Conservation (phyloP, 2,797 vertebrate genomes). For the Onychomys arenicola region DNA sequence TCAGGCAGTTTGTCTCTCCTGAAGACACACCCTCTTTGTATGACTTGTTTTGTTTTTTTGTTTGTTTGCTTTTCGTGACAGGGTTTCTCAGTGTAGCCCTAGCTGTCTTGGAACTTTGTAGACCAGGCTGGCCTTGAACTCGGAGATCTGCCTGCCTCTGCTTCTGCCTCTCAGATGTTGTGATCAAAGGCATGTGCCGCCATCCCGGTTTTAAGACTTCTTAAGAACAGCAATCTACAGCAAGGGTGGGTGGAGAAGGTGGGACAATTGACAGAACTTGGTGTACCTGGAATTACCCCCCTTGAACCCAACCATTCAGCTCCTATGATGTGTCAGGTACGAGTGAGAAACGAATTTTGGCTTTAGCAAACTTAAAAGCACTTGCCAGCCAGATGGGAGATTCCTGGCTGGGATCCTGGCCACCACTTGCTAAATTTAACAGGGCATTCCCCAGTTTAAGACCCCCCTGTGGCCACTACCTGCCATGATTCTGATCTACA, state of each 20-base stretch:
- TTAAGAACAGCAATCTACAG: background rate
- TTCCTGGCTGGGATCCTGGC: background rate
- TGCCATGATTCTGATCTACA: background rate
- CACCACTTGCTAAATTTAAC: background rate
- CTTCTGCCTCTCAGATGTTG: background rate
- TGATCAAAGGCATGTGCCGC: background rate
- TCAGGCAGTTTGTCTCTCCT: background rate
- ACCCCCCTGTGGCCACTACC: background rate
- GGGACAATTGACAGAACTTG: background rate
- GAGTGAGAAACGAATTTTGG: background rate
- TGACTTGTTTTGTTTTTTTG: background rate
- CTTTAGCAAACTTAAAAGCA: background rate
- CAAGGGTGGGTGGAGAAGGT: background rate
- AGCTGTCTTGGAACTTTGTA: background rate
- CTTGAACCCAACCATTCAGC: background rate
- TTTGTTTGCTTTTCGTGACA: background rate
- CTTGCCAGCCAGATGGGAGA: background rate
- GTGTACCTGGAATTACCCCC: background rate
- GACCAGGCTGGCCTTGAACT: background rate
- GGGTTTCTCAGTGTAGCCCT: background rate
- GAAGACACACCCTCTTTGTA: background rate
- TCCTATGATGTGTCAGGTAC: background rate
- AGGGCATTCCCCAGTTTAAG: background rate
- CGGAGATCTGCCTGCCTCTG: background rate
- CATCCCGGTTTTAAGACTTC: background rate